A percentile compares a stretch with the other conserved stretches of the same genome.
Evolutionary conservation across 1,140 invertebrate species (phyloP).

Genomic region (Drosophila arawakana): DNA sequence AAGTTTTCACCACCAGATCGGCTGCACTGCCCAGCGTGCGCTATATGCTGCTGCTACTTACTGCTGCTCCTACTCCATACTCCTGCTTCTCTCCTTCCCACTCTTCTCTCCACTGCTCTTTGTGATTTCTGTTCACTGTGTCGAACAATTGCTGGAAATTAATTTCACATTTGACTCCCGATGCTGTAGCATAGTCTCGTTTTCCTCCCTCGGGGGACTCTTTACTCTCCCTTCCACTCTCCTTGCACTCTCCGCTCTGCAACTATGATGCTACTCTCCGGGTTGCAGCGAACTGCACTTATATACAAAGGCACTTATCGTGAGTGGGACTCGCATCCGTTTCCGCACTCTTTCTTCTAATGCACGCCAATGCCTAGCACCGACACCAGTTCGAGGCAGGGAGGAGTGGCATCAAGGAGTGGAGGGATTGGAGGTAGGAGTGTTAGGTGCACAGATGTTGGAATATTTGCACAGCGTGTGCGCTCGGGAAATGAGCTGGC

Average conservation of each 20-base stretch:
- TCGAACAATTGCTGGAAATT: constrained; percentile 67
- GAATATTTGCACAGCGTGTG: constrained; percentile 50
- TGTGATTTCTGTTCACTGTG: constrained; percentile 57
- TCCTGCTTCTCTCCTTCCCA: neutral
- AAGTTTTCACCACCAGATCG: no score
- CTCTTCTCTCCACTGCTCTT: constrained; percentile 11
- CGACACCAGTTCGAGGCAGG: neutral
- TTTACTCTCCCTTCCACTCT: neutral
- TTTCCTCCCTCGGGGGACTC: neutral
- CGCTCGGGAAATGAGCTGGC: constrained; percentile 58
- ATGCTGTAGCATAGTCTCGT: constrained; percentile 33
- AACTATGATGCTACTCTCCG: neutral
- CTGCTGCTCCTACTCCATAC: neutral
- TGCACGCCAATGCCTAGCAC: constrained; percentile 51
- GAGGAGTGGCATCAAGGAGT: neutral
- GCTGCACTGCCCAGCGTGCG: no score
- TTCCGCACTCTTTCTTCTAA: constrained; percentile 56
- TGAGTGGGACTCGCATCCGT: constrained; percentile 60
- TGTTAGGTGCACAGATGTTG: constrained; percentile 18
- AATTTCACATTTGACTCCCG: constrained; percentile 68
- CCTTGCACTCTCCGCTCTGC: neutral
- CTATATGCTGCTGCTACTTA: no score
- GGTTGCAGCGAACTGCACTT: constrained; percentile 50
- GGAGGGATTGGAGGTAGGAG: neutral
- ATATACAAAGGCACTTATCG: constrained; percentile 66